Evolutionary conservation across 2,113 vertebrate species (phyloP).

Genomic region (Meleagris gallopavo): DNA sequence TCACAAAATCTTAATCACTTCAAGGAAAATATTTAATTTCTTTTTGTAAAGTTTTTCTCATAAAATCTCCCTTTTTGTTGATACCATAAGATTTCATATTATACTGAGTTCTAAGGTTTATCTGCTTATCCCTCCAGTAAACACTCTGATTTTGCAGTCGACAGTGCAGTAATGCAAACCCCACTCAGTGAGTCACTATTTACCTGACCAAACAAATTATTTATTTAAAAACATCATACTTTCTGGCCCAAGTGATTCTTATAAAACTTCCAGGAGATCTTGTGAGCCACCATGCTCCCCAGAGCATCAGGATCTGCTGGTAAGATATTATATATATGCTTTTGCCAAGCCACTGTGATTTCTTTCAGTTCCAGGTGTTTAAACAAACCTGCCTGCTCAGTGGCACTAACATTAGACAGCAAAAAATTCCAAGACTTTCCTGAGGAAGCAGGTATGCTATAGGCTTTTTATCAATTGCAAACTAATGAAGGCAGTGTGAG

Average conservation of each 20-base stretch:
- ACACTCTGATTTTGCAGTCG: background rate
- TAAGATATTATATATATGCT: background rate
- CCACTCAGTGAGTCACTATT: background rate
- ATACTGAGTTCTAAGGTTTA: background rate
- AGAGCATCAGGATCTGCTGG: background rate
- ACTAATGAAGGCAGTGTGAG: background rate
- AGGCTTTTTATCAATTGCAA: background rate
- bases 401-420: background rate
- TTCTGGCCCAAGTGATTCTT: background rate
- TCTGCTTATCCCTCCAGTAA: background rate
- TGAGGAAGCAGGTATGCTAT: background rate
- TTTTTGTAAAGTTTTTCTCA: background rate
- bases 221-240: background rate
- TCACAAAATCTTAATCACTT: background rate
- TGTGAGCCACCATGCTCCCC: background rate
- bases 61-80: background rate
- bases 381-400: background rate
- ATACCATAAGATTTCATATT: background rate
- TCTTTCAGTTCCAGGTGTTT: background rate
- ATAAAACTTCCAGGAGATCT: background rate
- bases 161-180: background rate
- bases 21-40: background rate
- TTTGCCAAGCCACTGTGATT: background rate
- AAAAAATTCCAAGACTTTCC: background rate
- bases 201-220: background rate